Base-by-base conservation (phyloP, 2,797 vertebrate species). In the Catamblyrhynchus diadema region DNA sequence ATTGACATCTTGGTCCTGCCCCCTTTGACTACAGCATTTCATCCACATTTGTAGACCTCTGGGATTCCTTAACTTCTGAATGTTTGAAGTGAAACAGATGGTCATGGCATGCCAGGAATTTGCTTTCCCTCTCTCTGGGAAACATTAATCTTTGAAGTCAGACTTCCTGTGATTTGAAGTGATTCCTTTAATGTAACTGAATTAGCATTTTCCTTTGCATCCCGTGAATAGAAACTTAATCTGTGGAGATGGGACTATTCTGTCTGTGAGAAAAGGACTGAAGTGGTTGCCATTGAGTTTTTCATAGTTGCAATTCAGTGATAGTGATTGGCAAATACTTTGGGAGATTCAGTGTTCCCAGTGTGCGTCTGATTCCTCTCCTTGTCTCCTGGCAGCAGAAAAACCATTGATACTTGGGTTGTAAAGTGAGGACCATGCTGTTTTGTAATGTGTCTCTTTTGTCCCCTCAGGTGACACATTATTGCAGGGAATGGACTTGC, bases 381-480 rank as follows among this genome's bases (percentile, higher is more conserved):
- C 61, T 74, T 72, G 35, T 56, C 44, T 79, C 9, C 2, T 12
- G 23, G 48, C 51, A 79, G 6, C 48, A 81, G 24, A 66, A 85
- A 27, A 47, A 28, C 25, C 35, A 2, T 28, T 62, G n/a, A 57
- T 71, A 48, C 3, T 42, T 67, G 45, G 37, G 35, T 45, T 35
- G 12, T 44, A 28, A 72, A 72, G 50, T 11, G 18, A 27, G 70
- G 65, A 60, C 42, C 1, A 0, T 19, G 19, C 53, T 79, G 37
- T 72, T 66, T 28, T 60, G 64, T 61, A 61, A 75, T 15, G 20
- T 60, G 33, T 57, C 23, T 86, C 24, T 72, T 89, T 67, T 91
- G n/a, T 45, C 41, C 96, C 77, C 90, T 61, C 91, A 99, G 99
- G 99, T 72, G 99, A 99, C 96, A 98, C 98, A 1, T 96, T 99